A percentile compares a stretch with the other conserved stretches of the same genome.
Conservation (phyloP, 2,888 invertebrate species). For the Himalopsyche tibetana region DNA sequence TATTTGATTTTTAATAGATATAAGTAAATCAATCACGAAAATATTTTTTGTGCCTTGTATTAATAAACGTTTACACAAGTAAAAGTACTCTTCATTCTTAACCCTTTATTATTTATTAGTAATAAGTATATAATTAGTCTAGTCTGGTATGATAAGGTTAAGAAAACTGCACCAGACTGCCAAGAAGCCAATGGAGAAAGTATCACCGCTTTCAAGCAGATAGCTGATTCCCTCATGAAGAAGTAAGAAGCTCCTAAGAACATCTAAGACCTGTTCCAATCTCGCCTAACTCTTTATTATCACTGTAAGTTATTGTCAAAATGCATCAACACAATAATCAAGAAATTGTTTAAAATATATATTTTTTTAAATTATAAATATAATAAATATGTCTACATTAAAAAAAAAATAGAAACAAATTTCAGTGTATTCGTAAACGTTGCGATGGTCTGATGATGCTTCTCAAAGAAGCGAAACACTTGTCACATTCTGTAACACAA, state of each 20-base stretch:
- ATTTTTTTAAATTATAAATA: neutral
- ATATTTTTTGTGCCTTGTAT: too few species aligned
- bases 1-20: too few species aligned
- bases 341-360: neutral
- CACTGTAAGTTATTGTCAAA: neutral
- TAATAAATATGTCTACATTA: slow-evolving; percentile 14
- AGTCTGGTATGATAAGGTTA: slow-evolving; percentile 79
- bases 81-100: too few species aligned
- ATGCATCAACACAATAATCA: neutral
- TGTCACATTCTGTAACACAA: too few species aligned
- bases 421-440: too few species aligned
- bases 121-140: too few species aligned
- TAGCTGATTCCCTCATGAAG: slow-evolving; percentile 67
- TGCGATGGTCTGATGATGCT: too few species aligned
- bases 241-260: slow-evolving; percentile 65
- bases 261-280: neutral
- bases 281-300: neutral
- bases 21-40: too few species aligned
- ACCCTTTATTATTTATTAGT: too few species aligned
- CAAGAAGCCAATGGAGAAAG: slow-evolving; percentile 66
- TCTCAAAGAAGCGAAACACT: too few species aligned
- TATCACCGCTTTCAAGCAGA: slow-evolving; percentile 67
- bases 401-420: too few species aligned
- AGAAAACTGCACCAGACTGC: slow-evolving; percentile 78
- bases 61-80: too few species aligned